A percentile compares a stretch with the other conserved stretches of the same genome.
Conservation (phyloP, 2,113 vertebrate species). For the Eulemur rufifrons region DNA sequence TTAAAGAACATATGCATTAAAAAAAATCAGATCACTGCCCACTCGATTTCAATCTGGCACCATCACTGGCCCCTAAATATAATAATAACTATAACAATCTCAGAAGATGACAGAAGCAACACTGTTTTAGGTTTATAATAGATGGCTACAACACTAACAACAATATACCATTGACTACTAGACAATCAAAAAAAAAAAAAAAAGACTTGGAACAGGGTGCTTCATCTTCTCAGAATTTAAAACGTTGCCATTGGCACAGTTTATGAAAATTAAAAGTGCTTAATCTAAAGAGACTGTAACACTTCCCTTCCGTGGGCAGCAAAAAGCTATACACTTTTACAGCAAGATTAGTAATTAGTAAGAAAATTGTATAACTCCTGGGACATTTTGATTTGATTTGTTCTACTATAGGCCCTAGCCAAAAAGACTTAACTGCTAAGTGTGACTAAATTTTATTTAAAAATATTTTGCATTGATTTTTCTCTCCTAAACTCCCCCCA, state of each 20-base stretch:
- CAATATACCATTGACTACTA: constrained; percentile 56
- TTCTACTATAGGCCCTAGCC: constrained; percentile 55
- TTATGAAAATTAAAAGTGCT: constrained; percentile 84
- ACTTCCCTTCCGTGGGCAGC: constrained; percentile 49
- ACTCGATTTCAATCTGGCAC: constrained; percentile 53
- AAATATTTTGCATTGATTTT: constrained; percentile 46
- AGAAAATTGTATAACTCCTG: constrained; percentile 25
- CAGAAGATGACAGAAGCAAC: constrained; percentile 44
- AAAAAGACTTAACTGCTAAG: constrained; percentile 69
- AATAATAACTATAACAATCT: constrained; percentile 57
- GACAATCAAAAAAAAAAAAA: constrained; percentile 66
- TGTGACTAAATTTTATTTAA: constrained; percentile 70
- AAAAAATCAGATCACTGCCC: constrained; percentile 58
- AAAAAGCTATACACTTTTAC: constrained; percentile 53
- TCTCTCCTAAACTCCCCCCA: constrained; percentile 19
- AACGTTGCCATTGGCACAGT: constrained; percentile 82
- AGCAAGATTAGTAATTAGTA: constrained; percentile 48
- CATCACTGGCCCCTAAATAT: constrained; percentile 54
- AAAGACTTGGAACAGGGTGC: constrained; percentile 72
- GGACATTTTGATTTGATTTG: constrained; percentile 75
- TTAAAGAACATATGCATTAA: constrained; percentile 50
- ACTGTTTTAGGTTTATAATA: constrained; percentile 58
- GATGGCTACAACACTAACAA: constrained; percentile 47
- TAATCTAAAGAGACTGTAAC: constrained; percentile 73
- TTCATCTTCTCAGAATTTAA: constrained; percentile 80